These are phyloP conservation scores for Bradypodion pumilum DNA, from an alignment of 2,797 vertebrate genomes.

Conservation along the genomic window DNA sequence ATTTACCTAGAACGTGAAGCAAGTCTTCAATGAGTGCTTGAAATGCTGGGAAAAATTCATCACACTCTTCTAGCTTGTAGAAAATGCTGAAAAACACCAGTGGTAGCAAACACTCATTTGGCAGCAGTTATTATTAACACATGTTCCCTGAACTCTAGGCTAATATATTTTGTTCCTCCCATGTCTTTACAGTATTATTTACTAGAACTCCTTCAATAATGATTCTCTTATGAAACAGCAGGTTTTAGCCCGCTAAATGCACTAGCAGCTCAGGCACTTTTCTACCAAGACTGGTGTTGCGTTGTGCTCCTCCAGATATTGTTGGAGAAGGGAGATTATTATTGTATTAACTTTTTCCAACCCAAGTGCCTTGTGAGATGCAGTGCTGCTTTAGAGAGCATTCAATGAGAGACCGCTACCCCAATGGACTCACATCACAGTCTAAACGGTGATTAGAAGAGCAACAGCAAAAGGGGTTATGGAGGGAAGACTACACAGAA, in stretches of 20 bases:
- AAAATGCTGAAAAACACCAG: constrained; percentile 79
- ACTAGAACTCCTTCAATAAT: not conserved
- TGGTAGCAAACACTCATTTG: not conserved
- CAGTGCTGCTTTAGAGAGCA: not conserved
- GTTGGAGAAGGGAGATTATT: too few relatives aligned
- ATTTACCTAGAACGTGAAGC: constrained; percentile 83
- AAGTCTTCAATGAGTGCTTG: constrained; percentile 81
- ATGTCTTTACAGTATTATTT: not conserved
- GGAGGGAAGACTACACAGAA: not conserved
- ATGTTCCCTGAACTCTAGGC: not conserved
- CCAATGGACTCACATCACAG: not conserved
- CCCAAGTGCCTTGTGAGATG: too few relatives aligned
- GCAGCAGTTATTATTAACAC: not conserved
- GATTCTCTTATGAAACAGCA: not conserved
- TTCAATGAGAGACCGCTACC: too few relatives aligned
- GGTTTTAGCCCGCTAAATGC: not conserved
- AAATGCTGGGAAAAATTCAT: constrained; percentile 90
- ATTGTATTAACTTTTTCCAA: too few relatives aligned
- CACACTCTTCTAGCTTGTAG: constrained; percentile 85
- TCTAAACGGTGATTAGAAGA: not conserved
- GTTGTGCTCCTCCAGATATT: too few relatives aligned
- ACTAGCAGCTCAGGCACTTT: not conserved
- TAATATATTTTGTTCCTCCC: not conserved
- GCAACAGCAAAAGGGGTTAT: not conserved
- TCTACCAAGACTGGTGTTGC: too few relatives aligned